Conservation (phyloP, 2,113 vertebrate species). For the Sinocyclocheilus anshuiensis region DNA sequence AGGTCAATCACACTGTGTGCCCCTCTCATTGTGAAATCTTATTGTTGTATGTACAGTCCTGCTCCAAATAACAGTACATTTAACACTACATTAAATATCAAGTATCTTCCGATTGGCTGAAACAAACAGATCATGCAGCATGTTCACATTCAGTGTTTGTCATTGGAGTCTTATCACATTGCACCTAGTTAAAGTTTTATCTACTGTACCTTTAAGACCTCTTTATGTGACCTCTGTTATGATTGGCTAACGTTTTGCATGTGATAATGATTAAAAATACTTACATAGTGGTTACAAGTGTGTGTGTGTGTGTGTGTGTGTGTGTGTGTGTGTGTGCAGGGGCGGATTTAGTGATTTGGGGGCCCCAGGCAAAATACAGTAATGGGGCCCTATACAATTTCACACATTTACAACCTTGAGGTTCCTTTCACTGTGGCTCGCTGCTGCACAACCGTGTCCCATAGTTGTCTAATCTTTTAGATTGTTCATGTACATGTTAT, state of each 20-base stretch:
- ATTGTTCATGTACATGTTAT: too few species aligned
- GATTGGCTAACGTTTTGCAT: neutral
- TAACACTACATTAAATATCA: neutral
- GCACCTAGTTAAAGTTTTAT: neutral
- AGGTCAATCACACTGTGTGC: neutral
- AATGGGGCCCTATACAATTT: too few species aligned
- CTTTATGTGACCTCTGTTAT: too few species aligned
- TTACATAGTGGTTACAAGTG: neutral
- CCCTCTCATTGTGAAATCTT: neutral
- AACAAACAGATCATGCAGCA: neutral
- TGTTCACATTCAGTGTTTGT: neutral
- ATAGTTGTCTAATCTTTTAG: too few species aligned
- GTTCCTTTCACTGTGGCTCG: too few species aligned
- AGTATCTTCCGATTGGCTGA: neutral
- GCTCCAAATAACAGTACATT: neutral
- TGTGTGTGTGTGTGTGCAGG: too few species aligned
- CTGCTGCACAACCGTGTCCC: too few species aligned
- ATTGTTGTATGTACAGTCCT: neutral
- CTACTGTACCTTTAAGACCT: neutral
- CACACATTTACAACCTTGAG: too few species aligned
- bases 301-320: too few species aligned
- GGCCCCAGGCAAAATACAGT: too few species aligned
- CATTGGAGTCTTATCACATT: neutral
- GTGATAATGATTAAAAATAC: neutral
- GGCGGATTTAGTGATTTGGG: too few species aligned